These are phyloP conservation scores for Arctocebus calabarensis DNA, from an alignment of 2,797 vertebrate genomes.

Conservation along the genomic window DNA sequence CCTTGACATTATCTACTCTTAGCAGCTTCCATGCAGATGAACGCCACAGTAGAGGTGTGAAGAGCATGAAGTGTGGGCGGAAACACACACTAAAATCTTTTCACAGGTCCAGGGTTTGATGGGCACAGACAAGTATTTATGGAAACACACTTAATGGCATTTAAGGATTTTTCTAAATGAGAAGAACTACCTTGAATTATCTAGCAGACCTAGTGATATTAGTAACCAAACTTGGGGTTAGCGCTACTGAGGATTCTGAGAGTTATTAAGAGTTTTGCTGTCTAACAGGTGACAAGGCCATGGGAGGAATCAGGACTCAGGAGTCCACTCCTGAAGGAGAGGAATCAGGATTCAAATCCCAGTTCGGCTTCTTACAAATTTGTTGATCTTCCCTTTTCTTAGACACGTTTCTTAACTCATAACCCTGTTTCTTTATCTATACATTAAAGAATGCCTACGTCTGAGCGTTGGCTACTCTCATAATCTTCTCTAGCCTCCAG, in stretches of 20 bases:
- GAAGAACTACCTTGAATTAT: background rate
- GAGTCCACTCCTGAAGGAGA: too few relatives aligned
- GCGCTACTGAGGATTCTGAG: background rate
- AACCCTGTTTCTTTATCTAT: slow-evolving; percentile 10
- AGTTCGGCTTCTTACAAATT: background rate
- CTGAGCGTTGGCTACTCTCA: background rate
- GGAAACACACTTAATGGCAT: background rate
- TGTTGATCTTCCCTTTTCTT: background rate
- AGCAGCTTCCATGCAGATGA: background rate
- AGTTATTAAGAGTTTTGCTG: background rate
- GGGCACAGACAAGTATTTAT: background rate
- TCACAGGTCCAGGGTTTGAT: background rate
- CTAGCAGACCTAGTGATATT: background rate
- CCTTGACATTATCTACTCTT: background rate
- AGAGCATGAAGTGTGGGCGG: background rate
- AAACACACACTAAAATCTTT: background rate
- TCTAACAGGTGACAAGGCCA: background rate
- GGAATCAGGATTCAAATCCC: background rate
- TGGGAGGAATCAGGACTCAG: background rate
- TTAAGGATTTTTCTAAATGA: background rate
- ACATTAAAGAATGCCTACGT: background rate
- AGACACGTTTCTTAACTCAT: background rate
- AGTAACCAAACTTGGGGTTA: background rate
- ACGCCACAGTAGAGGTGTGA: background rate
- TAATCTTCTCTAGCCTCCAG: background rate